phyloP scores from a whole-genome alignment of 2,113 vertebrate genomes.

The Morone saxatilis region DNA sequence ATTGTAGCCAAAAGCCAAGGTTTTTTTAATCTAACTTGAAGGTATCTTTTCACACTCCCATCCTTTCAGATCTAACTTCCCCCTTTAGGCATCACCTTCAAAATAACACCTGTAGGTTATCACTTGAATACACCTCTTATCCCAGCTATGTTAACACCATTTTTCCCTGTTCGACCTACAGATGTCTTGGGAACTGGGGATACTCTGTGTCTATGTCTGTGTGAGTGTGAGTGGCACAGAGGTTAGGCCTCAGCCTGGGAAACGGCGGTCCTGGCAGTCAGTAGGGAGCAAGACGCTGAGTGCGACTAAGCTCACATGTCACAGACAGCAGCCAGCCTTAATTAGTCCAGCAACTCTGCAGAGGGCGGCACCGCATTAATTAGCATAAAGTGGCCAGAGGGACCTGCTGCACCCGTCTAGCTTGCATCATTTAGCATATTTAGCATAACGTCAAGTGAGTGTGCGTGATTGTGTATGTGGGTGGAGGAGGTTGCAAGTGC shows the following conservation, averaged over 20 bases:
- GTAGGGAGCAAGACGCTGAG: constrained; percentile 39
- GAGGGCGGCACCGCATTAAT: constrained; percentile 82
- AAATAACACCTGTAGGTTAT: constrained; percentile 30
- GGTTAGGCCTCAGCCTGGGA: constrained; percentile 32
- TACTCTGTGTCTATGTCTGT: constrained; percentile 4
- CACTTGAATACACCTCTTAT: constrained; percentile 15
- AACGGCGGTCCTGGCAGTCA: constrained; percentile 38
- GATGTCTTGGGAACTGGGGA: constrained; percentile 32
- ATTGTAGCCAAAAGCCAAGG: background rate
- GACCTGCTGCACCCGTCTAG: constrained; percentile 63
- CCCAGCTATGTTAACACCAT: constrained; percentile 39
- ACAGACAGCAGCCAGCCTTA: constrained; percentile 74
- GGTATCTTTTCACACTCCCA: background rate
- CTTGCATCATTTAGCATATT: constrained; percentile 75
- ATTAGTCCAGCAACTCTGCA: constrained; percentile 82
- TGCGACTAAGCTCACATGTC: constrained; percentile 68
- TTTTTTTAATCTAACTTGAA: background rate
- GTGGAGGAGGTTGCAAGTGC: constrained; percentile 18
- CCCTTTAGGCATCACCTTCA: constrained; percentile 22
- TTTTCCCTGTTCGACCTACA: constrained; percentile 38
- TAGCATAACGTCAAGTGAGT: constrained; percentile 46
- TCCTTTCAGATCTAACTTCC: constrained; percentile 12
- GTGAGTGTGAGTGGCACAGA: constrained; percentile 2
- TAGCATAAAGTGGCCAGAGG: constrained; percentile 80
- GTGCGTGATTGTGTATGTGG: constrained; percentile 40